Conservation (phyloP, 1,140 invertebrate species). For the Drosophila sp. region DNA sequence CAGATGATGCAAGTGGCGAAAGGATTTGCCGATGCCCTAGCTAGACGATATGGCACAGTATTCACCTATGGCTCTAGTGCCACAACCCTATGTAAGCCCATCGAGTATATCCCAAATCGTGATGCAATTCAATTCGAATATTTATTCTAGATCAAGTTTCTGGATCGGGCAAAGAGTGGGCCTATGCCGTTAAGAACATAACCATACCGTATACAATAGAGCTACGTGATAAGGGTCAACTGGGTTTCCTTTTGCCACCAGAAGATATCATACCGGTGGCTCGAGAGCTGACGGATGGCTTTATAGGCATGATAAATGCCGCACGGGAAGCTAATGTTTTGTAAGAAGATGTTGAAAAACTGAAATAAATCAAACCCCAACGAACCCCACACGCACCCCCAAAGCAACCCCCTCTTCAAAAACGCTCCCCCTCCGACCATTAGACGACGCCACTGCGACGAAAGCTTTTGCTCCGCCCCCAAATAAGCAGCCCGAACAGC, state of each 20-base stretch:
- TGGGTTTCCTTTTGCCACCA: slow-evolving; percentile 91
- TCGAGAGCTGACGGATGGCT: slow-evolving; percentile 87
- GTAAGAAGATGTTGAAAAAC: slow-evolving; percentile 21
- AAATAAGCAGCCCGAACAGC: slow-evolving; percentile 48
- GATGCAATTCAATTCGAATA: neutral
- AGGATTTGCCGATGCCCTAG: slow-evolving; percentile 82
- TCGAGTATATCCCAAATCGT: no score
- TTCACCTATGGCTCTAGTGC: slow-evolving; percentile 84
- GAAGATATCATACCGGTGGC: slow-evolving; percentile 89
- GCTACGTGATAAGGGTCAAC: slow-evolving; percentile 88
- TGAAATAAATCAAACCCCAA: neutral
- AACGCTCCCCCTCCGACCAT: slow-evolving; percentile 10
- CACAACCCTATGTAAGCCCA: slow-evolving; percentile 83
- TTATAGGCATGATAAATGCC: slow-evolving; percentile 86
- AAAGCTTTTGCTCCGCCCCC: slow-evolving; percentile 75
- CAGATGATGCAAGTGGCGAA: slow-evolving; percentile 83
- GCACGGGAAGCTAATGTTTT: slow-evolving; percentile 76
- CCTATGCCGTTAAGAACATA: slow-evolving; percentile 86
- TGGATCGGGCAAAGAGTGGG: slow-evolving; percentile 88
- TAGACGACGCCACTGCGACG: slow-evolving; percentile 58
- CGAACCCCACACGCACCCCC: neutral
- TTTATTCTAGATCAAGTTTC: slow-evolving; percentile 83
- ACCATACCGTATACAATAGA: slow-evolving; percentile 88
- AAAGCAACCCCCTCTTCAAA: slow-evolving; percentile 2
- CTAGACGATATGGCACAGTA: slow-evolving; percentile 79